A percentile compares a stretch with the other conserved stretches of the same genome.
These are phyloP conservation scores for Glomeris maerens DNA, from an alignment of 1,140 invertebrate species.

Conservation along the genomic window DNA sequence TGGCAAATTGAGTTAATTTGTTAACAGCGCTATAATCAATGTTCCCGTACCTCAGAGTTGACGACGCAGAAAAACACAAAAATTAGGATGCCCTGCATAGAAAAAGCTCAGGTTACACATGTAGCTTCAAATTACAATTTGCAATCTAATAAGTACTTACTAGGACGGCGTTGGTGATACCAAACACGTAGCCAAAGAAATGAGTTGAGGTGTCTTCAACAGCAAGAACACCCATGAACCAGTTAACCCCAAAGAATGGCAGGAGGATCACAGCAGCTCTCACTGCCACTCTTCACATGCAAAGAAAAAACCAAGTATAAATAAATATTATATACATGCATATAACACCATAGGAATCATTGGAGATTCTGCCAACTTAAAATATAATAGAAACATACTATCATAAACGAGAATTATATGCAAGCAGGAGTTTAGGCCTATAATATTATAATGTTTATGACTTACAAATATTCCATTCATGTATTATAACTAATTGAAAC, in stretches of 20 bases:
- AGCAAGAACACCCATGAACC: constrained; percentile 53
- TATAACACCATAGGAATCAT: too few relatives aligned
- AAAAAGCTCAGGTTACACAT: neutral
- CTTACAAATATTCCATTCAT: too few relatives aligned
- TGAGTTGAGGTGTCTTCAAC: constrained; percentile 48
- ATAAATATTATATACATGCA: too few relatives aligned
- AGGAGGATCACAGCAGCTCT: constrained; percentile 41
- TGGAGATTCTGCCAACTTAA: too few relatives aligned
- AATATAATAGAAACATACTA: too few relatives aligned
- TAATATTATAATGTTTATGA: too few relatives aligned
- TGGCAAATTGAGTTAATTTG: neutral
- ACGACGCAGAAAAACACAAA: constrained; percentile 7
- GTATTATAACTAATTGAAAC: too few relatives aligned
- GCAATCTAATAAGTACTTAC: too few relatives aligned
- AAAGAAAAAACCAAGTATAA: neutral
- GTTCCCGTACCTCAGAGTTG: constrained; percentile 1
- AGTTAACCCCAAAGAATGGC: constrained; percentile 45
- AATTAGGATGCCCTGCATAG: constrained; percentile 2
- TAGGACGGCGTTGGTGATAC: constrained; percentile 23
- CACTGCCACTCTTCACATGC: constrained; percentile 30
- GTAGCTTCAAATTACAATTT: neutral
- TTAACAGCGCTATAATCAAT: neutral
- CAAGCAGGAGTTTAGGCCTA: too few relatives aligned
- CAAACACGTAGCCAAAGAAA: constrained; percentile 38
- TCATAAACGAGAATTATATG: too few relatives aligned